Evolutionary conservation across 2,113 vertebrate species (phyloP).

Genomic region (Passer domesticus): DNA sequence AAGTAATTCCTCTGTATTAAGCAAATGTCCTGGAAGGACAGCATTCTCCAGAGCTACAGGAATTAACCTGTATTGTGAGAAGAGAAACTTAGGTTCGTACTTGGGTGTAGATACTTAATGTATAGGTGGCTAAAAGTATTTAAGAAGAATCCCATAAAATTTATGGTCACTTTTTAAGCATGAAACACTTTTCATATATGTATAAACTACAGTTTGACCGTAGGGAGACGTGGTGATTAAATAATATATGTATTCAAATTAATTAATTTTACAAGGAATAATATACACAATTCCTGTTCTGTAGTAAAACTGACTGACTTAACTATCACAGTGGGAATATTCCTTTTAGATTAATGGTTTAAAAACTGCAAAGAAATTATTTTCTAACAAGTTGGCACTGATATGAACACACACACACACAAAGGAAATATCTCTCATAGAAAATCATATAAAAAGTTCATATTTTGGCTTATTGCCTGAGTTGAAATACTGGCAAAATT

Average conservation of each 20-base stretch:
- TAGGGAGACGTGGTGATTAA: not conserved
- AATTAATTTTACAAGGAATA: not conserved
- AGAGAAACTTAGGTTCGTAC: not conserved
- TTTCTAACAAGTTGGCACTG: not conserved
- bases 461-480: not conserved
- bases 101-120: not conserved
- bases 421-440: not conserved
- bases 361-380: not conserved
- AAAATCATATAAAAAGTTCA: not conserved
- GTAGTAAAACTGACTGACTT: not conserved
- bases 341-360: not conserved
- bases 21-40: not conserved
- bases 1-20: not conserved
- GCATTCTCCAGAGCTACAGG: fast-evolving
- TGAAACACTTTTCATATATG: not conserved
- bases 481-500: not conserved
- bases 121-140: not conserved
- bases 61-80: not conserved
- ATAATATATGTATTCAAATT: not conserved
- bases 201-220: not conserved
- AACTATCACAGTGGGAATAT: not conserved
- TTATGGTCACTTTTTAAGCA: not conserved
- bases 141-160: not conserved
- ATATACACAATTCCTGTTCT: not conserved
- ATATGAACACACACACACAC: not conserved